phyloP scores from a whole-genome alignment of 37 sponge, comb jelly and placozoan species.

The Mnemiopsis leidyi region DNA sequence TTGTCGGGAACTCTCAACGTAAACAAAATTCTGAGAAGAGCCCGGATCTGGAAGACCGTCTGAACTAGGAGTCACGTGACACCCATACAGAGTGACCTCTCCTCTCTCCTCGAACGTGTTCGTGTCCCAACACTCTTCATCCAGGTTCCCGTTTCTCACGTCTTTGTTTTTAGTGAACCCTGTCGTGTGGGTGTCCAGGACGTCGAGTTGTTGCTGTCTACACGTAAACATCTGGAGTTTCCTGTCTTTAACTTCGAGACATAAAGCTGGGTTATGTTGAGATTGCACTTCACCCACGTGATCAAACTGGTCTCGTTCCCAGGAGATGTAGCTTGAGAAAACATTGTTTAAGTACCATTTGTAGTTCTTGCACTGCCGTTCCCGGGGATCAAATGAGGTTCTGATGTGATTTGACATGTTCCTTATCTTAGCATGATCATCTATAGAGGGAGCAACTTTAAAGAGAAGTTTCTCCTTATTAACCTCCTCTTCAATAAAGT shows the following conservation, averaged over 20 bases:
- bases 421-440: background rate
- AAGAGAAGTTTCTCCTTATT: background rate
- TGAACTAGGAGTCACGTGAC: background rate
- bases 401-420: constrained; percentile 8
- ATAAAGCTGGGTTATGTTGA: background rate
- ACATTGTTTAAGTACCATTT: background rate
- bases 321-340: background rate
- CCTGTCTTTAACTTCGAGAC: background rate
- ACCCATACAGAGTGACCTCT: background rate
- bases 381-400: background rate
- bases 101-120: background rate
- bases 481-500: background rate
- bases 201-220: background rate
- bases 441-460: background rate
- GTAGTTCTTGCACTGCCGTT: background rate
- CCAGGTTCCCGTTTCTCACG: background rate
- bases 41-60: background rate
- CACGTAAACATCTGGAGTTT: background rate
- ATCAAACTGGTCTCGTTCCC: constrained; percentile 32
- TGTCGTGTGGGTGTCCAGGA: background rate
- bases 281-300: constrained; percentile 2
- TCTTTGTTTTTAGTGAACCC: constrained; percentile 1
- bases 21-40: background rate
- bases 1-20: background rate
- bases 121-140: background rate